Evolutionary conservation across 2,113 vertebrate genomes (phyloP).

Genomic region (Alexandromys fortis): DNA sequence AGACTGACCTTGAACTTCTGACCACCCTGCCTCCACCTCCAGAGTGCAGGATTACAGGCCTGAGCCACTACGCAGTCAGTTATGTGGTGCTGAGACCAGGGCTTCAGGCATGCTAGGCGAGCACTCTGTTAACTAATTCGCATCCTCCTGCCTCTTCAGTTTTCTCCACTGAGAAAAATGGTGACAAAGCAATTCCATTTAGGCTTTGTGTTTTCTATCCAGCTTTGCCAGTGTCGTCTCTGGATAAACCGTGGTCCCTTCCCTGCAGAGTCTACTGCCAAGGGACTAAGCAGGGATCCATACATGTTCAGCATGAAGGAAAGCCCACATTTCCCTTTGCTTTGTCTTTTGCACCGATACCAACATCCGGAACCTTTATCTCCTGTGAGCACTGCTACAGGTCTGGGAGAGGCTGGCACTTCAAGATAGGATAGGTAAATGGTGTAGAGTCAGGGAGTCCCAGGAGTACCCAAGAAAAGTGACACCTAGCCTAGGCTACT

Average conservation of each 20-base stretch:
- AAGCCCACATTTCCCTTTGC: neutral
- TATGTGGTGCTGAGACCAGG: neutral
- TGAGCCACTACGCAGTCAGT: neutral
- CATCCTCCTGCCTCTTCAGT: neutral
- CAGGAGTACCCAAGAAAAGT: neutral
- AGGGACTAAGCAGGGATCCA: no score
- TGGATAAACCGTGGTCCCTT: neutral
- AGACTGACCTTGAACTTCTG: neutral
- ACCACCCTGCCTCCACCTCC: neutral
- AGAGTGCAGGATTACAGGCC: neutral
- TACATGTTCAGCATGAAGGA: neutral
- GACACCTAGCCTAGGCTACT: neutral
- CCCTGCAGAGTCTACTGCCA: neutral
- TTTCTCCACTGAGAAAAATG: conserved; percentile 36
- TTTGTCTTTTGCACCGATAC: neutral
- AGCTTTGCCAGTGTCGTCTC: neutral
- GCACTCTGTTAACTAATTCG: neutral
- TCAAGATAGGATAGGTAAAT: neutral
- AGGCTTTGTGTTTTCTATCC: neutral
- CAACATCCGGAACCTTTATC: neutral
- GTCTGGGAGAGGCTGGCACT: neutral
- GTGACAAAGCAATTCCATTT: neutral
- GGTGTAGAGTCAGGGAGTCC: neutral
- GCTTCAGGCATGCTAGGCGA: neutral
- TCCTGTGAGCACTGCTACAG: neutral